Base-by-base conservation (phyloP, 2,113 vertebrate species). In the Neogale vison region DNA sequence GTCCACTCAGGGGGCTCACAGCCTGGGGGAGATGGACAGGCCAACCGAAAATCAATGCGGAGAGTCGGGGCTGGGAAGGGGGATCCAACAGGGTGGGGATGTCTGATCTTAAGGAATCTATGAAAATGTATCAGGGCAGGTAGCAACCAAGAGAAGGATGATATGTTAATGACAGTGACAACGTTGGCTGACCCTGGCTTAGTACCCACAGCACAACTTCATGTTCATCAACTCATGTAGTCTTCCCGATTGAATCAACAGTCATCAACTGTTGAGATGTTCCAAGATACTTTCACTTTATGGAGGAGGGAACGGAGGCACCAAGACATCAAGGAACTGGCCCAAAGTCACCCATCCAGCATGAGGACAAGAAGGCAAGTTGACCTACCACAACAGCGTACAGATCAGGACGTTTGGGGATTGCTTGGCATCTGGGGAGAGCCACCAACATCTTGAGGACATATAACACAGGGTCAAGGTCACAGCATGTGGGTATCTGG, bases 151-250 rank as follows among this genome's bases (percentile, higher is more conserved):
- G 65, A 76, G n/a, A 14, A 94, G 79, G 89, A 14, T 11, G 55
- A n/a, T 20, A 4, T 0, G 3, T 34, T 34, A 23, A 47, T 14
- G 29, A 50, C 14, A 8, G 6, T 9, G n/a, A 77, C 1, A 0
- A 42, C 1, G 59, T 42, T 7, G 29, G 61, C 7, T 17, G 2
- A 20, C 34, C 0, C 13, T 12, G 26, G 18, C 18, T 67, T 18
- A 50, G 89, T 21, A 0, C 45, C 20, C 4, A 3, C 17, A 0
- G 2, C 0, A 5, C 1, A 18, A 55, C 24, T 9, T 85, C 1
- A 12, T 12, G 45, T 26, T 20, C 39, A 3, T 4, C 34, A 0
- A 55, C 20, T 55, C 69, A 11, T 3, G 0, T 34, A 0, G 18
- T 2, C 76, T 47, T 23, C 59, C n/a, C 9, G 0, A 57, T 57